phyloP scores from a whole-genome alignment of 2,113 vertebrate genomes.

The Meleagris gallopavo region DNA sequence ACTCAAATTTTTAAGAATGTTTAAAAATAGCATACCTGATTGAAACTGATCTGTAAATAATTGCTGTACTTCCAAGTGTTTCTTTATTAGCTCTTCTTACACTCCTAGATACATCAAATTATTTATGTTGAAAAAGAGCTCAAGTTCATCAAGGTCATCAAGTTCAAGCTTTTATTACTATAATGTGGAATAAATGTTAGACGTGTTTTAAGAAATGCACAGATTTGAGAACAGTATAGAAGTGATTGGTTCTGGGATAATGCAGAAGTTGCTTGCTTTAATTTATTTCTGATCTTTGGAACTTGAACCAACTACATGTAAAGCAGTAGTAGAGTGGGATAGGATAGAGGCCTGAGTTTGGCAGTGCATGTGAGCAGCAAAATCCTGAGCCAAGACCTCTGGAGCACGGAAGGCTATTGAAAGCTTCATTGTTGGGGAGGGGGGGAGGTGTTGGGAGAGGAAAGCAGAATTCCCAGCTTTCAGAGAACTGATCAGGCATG shows the following conservation, averaged over 20 bases:
- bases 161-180: not conserved
- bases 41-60: constrained; percentile 23
- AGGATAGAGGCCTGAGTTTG: not conserved
- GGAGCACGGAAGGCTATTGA: not conserved
- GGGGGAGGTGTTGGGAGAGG: not conserved
- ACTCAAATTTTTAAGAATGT: not conserved
- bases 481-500: not conserved
- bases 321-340: not conserved
- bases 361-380: not conserved
- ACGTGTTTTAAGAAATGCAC: not conserved
- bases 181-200: not conserved
- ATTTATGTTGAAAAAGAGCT: not conserved
- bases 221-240: not conserved
- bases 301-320: not conserved
- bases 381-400: not conserved
- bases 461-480: not conserved
- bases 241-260: not conserved
- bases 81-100: not conserved
- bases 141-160: not conserved
- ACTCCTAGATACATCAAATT: not conserved
- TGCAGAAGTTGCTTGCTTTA: not conserved
- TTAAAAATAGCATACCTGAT: constrained; percentile 36
- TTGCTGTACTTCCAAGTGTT: not conserved
- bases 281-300: not conserved
- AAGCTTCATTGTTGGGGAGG: not conserved